Percentiles rank a stretch among this genome's conserved stretches.
Conservation (phyloP, 1,140 invertebrate species). For the Drosophila carrolli region DNA sequence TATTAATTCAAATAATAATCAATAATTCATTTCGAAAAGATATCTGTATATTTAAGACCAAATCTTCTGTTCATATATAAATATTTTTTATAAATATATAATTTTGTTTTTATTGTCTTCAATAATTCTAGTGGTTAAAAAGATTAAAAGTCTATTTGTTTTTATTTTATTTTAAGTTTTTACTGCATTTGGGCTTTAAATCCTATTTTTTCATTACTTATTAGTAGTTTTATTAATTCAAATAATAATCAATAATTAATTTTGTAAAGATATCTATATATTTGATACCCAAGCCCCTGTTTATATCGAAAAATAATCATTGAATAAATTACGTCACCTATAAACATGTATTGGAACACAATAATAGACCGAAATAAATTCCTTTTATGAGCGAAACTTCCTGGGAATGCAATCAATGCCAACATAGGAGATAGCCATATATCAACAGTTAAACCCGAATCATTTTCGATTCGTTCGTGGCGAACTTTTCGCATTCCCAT, state of each 20-base stretch:
- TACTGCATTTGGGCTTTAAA: too few relatives aligned
- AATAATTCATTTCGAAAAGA: too few relatives aligned
- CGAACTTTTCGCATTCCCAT: conserved; percentile 41
- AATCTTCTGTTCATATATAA: too few relatives aligned
- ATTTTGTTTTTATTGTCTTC: too few relatives aligned
- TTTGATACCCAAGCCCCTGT: background rate
- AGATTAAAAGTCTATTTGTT: too few relatives aligned
- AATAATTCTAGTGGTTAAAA: too few relatives aligned
- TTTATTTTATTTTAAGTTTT: too few relatives aligned
- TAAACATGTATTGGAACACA: conserved; percentile 3
- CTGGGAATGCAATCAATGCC: conserved; percentile 21
- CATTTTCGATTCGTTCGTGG: conserved; percentile 5
- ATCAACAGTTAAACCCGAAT: conserved; percentile 29
- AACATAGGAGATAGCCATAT: conserved; percentile 8
- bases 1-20: too few relatives aligned
- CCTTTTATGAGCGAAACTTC: conserved; percentile 40
- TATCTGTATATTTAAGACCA: too few relatives aligned
- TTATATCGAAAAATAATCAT: background rate
- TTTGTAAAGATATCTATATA: background rate
- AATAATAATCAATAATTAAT: background rate
- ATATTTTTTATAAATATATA: too few relatives aligned
- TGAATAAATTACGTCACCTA: conserved; percentile 8
- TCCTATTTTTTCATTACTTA: background rate
- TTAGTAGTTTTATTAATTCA: too few relatives aligned
- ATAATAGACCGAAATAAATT: conserved; percentile 14